Conservation (phyloP, 2,888 invertebrate species). For the Neocrepidodera transversa region DNA sequence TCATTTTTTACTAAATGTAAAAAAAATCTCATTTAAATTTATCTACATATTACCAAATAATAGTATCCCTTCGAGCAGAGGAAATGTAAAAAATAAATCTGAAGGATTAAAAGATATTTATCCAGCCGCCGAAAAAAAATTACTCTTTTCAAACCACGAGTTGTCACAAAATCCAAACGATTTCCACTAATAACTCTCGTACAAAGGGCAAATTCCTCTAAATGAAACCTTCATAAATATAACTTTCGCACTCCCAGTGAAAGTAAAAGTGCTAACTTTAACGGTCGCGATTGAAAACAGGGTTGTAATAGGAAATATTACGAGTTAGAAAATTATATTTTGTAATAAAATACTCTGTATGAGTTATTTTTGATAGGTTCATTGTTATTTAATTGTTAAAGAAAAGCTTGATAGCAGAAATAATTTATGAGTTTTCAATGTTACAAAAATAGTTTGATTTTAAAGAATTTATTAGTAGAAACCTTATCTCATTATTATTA, state of each 20-base stretch:
- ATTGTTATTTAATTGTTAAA: too few relatives aligned
- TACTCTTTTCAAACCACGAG: slow-evolving; percentile 9
- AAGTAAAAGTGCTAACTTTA: slow-evolving; percentile 16
- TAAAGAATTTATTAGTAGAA: too few relatives aligned
- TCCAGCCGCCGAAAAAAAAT: slow-evolving; percentile 7
- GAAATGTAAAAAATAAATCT: slow-evolving; percentile 4
- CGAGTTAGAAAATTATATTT: too few relatives aligned
- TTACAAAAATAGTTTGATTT: too few relatives aligned
- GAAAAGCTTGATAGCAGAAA: too few relatives aligned
- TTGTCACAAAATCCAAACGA: slow-evolving; percentile 20
- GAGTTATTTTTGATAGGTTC: too few relatives aligned
- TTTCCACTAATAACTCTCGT: slow-evolving; percentile 14
- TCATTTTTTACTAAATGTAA: too few relatives aligned
- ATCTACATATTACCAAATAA: too few relatives aligned
- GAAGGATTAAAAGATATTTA: slow-evolving; percentile 16
- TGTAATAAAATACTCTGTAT: too few relatives aligned
- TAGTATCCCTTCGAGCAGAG: background rate
- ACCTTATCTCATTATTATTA: too few relatives aligned
- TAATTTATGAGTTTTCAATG: too few relatives aligned
- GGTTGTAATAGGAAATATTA: background rate
- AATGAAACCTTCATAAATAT: slow-evolving; percentile 25
- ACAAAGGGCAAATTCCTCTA: slow-evolving; percentile 16
- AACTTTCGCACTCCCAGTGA: slow-evolving; percentile 15
- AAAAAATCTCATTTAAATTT: too few relatives aligned
- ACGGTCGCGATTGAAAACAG: slow-evolving; percentile 9